Base-by-base conservation (phyloP, 2,888 invertebrate species). In the Pelosia muscerda region DNA sequence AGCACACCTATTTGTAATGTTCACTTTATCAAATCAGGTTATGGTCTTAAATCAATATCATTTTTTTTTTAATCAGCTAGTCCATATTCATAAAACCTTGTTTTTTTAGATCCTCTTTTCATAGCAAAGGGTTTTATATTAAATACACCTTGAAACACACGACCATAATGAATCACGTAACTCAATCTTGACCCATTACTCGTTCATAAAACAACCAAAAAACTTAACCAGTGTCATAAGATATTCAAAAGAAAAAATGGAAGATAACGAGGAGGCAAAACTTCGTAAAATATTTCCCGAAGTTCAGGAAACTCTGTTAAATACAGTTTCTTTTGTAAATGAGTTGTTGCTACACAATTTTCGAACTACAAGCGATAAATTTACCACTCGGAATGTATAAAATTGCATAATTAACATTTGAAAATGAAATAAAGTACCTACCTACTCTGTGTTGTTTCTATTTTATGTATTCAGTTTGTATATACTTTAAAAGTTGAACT, bases 241-340 rank as follows among this genome's bases (percentile, higher is more conserved):
- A 70, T 76, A 77, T 77, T 78, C 77, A 74, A 77, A 79, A 31
- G 77, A 55, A 74, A 78, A 74, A 79, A 65, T 64, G 59, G 57
- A 31, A 60, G 65, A 34, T 68, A 78, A 68, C 58, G 69, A 68
- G 54, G 49, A 53, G n/a, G n/a, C 58, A 34, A 76, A 72, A 55
- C 69, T 77, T 25, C 34, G 28, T 13, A 53, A 53, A 79, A 74
- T 72, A 66, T 69, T 78, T 66, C 15, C 1, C 31, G 4, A n/a
- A 60, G 34, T 59, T 59, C 22, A 42, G 60, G 2, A 34, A 60
- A 53, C 54, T 53, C 58, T 22, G 13, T 26, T 25, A 53, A 58
- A 13, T 6, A 22, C 49, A n/a, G 42, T 61, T 26, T 61, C 11
- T n/a, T 49, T 11, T 55, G 56, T 54, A 59, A 34, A 26, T 31